phyloP scores from a whole-genome alignment of 2,797 vertebrate genomes.

The Picus viridis region DNA sequence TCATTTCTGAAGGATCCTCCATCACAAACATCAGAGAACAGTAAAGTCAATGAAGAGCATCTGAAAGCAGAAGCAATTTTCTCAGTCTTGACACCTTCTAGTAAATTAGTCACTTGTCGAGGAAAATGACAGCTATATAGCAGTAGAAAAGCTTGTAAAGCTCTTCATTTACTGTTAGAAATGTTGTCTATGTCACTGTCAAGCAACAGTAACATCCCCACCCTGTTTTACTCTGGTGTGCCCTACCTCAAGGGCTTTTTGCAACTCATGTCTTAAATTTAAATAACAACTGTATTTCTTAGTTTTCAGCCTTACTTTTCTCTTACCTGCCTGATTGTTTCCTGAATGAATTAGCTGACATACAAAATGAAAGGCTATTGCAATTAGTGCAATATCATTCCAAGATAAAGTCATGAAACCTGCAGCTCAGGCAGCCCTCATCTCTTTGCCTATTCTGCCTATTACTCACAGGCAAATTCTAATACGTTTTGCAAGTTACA shows the following conservation, averaged over 20 bases:
- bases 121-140: conserved; percentile 38
- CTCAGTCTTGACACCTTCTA: conserved; percentile 31
- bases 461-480: conserved; percentile 31
- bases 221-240: background rate
- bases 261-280: conserved; percentile 6
- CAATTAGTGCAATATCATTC: conserved; percentile 22
- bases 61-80: conserved; percentile 24
- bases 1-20: conserved; percentile 19
- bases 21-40: conserved; percentile 41
- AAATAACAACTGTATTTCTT: background rate
- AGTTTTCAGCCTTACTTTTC: background rate
- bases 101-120: conserved; percentile 48
- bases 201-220: background rate
- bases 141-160: background rate
- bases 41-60: conserved; percentile 21
- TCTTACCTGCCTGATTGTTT: background rate
- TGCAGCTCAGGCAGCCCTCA: conserved; percentile 14
- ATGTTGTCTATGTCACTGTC: conserved; percentile 11
- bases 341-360: background rate
- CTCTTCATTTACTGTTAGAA: conserved; percentile 33
- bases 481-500: background rate
- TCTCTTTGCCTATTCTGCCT: background rate
- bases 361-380: background rate
- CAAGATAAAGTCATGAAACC: background rate
- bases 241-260: background rate